These are phyloP conservation scores for Nansenia antarctica DNA, from an alignment of 2,113 vertebrate genomes.

Conservation along the genomic window DNA sequence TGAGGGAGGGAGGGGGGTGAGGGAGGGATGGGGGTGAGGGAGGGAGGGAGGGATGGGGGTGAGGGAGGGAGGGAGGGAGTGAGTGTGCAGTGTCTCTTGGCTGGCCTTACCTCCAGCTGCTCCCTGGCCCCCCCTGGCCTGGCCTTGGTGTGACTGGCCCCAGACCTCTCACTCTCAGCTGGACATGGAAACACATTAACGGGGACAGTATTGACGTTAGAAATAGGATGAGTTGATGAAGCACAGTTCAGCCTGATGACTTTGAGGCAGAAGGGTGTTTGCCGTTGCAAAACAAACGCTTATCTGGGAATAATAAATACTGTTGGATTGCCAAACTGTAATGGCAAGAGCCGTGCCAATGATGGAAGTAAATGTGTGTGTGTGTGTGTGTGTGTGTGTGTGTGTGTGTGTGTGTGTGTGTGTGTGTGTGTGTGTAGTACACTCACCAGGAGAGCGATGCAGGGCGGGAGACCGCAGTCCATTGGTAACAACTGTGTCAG, in stretches of 20 bases:
- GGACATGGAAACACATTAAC: slow-evolving; percentile 13
- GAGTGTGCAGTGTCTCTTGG: no score
- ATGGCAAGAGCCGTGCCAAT: background rate
- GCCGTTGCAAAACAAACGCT: no score
- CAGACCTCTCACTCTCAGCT: slow-evolving; percentile 56
- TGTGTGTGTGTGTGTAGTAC: slow-evolving; percentile 5
- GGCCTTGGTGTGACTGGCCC: slow-evolving; percentile 32
- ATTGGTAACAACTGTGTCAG: slow-evolving; percentile 47
- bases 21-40: no score
- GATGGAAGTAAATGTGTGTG: background rate
- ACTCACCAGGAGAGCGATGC: slow-evolving; percentile 70
- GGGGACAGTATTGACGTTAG: background rate
- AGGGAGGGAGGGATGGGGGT: no score
- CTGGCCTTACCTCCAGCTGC: slow-evolving; percentile 53
- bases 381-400: no score
- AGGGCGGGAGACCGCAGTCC: slow-evolving; percentile 50
- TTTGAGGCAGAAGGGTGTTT: no score
- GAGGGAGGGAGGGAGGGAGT: no score
- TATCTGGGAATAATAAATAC: no score
- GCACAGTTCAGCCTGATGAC: no score
- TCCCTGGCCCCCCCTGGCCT: slow-evolving; percentile 29
- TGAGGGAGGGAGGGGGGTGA: no score
- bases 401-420: background rate
- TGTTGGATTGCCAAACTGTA: no score
- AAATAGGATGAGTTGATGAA: background rate